Base-by-base conservation (phyloP, 2,797 vertebrate genomes). In the Bucorvus abyssinicus region DNA sequence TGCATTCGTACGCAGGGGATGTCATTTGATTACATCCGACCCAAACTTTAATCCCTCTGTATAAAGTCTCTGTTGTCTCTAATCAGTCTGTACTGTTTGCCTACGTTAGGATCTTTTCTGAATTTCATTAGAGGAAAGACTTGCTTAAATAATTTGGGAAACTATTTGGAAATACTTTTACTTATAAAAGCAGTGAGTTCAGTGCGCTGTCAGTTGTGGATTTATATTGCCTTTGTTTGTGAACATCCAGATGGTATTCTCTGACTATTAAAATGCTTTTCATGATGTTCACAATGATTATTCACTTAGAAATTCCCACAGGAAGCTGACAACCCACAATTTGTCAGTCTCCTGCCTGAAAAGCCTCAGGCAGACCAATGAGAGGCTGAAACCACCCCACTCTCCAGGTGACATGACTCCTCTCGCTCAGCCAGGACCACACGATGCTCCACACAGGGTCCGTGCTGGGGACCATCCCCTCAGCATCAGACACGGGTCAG, bases 171-270 rank as follows among this genome's bases (percentile, higher is more conserved):
- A 96, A 92, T 86, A 94, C 47, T 92, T 90, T 52, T 75, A 34
- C 94, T 93, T 90, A 82, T 49, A 84, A 93, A 94, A 96, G 91
- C 86, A 89, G 71, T 59, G 96, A 96, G 84, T 87, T 96, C 88
- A 92, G 81, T 5, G 50, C 1, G 30, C 86, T 94, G 93, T 93
- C 94, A 92, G 80, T 68, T 1, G 27, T 75, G 74, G 81, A 93
- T 96, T 96, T 95, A 95, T 96, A 83, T 36, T 7, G 81, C 60
- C 78, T 94, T 96, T 96, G 95, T 96, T 97, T 96, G 93, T 84
- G 95, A 94, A 88, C 70, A 93, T 94, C 96, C 96, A 95, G 95
- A 96, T 96, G 95, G 81, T 93, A 94, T 94, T 80, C 86, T 95
- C 85, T 70, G 84, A 91, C 91, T 94, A 92, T 96, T 96, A 95